These are phyloP conservation scores for Sebastes dallii DNA, from an alignment of 2,797 vertebrate genomes.

Conservation along the genomic window DNA sequence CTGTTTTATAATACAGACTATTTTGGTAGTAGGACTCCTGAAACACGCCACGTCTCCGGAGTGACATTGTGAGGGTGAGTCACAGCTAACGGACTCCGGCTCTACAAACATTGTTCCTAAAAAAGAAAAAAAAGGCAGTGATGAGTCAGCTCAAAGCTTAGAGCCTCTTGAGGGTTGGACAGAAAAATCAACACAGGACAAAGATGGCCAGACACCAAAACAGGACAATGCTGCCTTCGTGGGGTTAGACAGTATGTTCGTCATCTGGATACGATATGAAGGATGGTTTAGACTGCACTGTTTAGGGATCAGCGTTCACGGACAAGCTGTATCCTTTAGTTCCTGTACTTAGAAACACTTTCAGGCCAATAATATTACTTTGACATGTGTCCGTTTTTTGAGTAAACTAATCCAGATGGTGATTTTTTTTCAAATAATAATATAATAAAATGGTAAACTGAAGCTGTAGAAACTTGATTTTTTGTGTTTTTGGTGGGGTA, in stretches of 20 bases:
- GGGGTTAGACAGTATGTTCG: background rate
- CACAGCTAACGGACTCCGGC: conserved; percentile 1
- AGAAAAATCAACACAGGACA: background rate
- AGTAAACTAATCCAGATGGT: background rate
- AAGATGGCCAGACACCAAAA: background rate
- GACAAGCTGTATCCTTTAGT: background rate
- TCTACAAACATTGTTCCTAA: background rate
- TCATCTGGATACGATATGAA: background rate
- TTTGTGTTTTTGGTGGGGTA: background rate
- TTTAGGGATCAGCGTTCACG: background rate
- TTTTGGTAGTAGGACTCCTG: background rate
- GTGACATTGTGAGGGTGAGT: conserved; percentile 25
- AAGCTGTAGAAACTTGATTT: background rate
- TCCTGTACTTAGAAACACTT: background rate
- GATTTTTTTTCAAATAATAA: background rate
- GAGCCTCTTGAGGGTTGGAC: background rate
- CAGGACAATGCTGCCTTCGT: background rate
- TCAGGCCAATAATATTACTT: background rate
- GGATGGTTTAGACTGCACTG: background rate
- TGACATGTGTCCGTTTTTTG: background rate
- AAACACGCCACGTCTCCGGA: background rate
- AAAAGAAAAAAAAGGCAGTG: background rate
- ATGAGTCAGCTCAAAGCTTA: conserved; percentile 3
- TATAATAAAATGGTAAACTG: background rate
- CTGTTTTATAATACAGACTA: background rate